These are phyloP conservation scores for Azemiops feae DNA, from an alignment of 2,113 vertebrate genomes.

Conservation along the genomic window DNA sequence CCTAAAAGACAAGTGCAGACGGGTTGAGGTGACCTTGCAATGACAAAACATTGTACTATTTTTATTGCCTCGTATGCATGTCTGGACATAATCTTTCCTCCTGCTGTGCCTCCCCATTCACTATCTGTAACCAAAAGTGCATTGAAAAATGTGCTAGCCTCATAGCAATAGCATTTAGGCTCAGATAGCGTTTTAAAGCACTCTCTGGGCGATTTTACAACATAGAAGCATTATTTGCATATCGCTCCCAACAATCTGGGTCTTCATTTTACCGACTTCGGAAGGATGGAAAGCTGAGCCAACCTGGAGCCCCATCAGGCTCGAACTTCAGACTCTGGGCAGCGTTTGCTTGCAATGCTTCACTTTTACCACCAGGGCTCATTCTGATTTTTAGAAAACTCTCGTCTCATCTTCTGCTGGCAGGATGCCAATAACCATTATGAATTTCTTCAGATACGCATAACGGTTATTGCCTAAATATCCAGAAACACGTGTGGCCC, in stretches of 20 bases:
- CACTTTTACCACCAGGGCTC: background rate
- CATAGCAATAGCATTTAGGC: background rate
- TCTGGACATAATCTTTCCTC: fast-evolving
- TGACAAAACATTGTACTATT: fast-evolving
- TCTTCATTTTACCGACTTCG: background rate
- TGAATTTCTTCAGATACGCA: background rate
- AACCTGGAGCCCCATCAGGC: background rate
- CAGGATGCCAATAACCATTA: fast-evolving
- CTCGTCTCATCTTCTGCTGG: background rate
- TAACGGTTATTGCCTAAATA: background rate
- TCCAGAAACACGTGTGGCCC: background rate
- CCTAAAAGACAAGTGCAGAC: background rate
- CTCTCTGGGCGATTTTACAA: background rate
- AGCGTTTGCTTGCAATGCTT: background rate
- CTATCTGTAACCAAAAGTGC: conserved; percentile 9
- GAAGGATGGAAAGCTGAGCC: background rate
- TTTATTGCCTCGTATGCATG: background rate
- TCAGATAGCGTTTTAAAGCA: background rate
- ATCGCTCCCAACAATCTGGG: background rate
- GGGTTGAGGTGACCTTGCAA: conserved; percentile 18
- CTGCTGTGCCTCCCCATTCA: conserved; percentile 8
- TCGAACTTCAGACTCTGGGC: background rate
- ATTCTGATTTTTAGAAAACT: conserved; percentile 1
- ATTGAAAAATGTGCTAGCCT: conserved; percentile 35
- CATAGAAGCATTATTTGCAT: background rate